Conservation (phyloP, 2,888 invertebrate species). For the Idaea biselata region DNA sequence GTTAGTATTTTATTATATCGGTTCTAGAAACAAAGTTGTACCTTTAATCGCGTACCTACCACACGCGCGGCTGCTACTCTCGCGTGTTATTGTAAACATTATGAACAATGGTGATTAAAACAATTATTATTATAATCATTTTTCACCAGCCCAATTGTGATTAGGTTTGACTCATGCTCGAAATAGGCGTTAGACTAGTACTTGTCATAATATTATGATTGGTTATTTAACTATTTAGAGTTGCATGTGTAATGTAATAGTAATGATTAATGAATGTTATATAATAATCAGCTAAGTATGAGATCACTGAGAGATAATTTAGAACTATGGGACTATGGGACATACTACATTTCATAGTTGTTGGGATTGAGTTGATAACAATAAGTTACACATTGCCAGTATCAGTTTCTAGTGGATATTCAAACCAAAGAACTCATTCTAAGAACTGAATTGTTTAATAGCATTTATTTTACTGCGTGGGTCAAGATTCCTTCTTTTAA, state of each 20-base stretch:
- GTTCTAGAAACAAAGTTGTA: not conserved
- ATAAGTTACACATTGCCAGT: no score
- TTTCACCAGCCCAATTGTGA: constrained; percentile 36
- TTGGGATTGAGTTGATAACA: no score
- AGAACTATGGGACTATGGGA: not conserved
- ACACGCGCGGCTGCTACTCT: not conserved
- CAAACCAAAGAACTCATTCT: no score
- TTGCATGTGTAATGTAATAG: no score
- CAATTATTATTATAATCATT: constrained; percentile 27
- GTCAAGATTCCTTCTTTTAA: no score
- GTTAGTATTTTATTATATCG: no score
- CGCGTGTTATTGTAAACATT: constrained; percentile 33
- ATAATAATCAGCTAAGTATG: not conserved
- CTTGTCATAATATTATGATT: constrained; percentile 10
- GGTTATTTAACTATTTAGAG: not conserved
- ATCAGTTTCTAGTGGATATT: no score
- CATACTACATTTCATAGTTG: no score
- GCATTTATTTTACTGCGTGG: no score
- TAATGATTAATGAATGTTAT: no score
- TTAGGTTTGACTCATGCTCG: constrained; percentile 25
- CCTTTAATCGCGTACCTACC: not conserved
- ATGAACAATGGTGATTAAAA: constrained; percentile 49
- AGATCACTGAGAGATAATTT: not conserved
- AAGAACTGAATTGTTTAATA: no score
- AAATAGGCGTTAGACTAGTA: constrained; percentile 8